A percentile compares a stretch with the other conserved stretches of the same genome.
These are phyloP conservation scores for Entosphenus tridentatus DNA, from an alignment of 2,113 vertebrate species.

Conservation along the genomic window DNA sequence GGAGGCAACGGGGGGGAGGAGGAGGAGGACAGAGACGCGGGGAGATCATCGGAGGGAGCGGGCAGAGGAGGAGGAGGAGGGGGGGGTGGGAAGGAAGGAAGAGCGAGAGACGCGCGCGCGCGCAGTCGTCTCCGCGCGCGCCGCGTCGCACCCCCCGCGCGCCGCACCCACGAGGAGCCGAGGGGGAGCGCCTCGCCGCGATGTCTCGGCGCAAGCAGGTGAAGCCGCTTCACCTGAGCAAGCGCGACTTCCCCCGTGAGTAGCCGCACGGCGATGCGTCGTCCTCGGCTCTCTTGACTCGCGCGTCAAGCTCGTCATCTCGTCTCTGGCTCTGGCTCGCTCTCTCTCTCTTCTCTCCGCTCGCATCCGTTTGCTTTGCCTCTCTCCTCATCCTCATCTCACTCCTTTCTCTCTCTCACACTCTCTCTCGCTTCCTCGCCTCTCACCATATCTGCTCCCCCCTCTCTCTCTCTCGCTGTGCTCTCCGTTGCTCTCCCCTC, in stretches of 20 bases:
- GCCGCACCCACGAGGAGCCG: not conserved
- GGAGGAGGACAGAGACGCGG: no score
- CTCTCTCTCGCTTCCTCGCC: not conserved
- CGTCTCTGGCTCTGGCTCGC: not conserved
- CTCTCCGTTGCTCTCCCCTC: not conserved
- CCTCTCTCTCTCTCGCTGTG: not conserved
- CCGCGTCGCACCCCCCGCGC: not conserved
- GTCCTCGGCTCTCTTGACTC: no score
- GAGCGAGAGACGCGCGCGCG: no score
- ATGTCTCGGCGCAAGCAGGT: slow-evolving; percentile 5
- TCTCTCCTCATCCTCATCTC: not conserved
- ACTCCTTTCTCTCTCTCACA: no score
- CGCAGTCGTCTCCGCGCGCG: not conserved
- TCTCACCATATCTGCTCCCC: not conserved
- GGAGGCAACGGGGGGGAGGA: no score
- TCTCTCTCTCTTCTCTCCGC: not conserved
- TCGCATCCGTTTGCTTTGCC: not conserved
- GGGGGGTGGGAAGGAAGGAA: no score
- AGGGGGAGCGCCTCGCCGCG: not conserved
- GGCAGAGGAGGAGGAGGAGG: no score
- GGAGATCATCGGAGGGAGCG: no score
- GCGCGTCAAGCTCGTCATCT: not conserved
- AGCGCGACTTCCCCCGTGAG: slow-evolving; percentile 3
- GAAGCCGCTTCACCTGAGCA: slow-evolving; percentile 5
- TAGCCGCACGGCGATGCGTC: not conserved